Percentiles rank a stretch among this genome's conserved stretches.
phyloP scores from a whole-genome alignment of 2,797 vertebrate genomes.

The Odontamblyopus rebecca region DNA sequence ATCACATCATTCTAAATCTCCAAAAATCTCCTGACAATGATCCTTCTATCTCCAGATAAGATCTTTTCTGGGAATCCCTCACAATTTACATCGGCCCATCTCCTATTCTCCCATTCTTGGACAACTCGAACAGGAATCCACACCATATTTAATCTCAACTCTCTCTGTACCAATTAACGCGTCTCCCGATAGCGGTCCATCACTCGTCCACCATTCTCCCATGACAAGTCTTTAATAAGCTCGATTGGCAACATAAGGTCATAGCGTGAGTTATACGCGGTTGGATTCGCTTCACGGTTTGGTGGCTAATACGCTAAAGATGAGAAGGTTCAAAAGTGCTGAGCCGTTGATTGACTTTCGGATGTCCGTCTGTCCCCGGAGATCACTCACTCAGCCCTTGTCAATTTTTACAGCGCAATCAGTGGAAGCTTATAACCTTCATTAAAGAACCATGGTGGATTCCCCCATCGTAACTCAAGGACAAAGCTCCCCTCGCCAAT shows the following conservation, averaged over 20 bases:
- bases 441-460: conserved; percentile 9
- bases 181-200: conserved; percentile 36
- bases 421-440: conserved; percentile 32
- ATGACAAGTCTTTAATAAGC: conserved; percentile 41
- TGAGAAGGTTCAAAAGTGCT: conserved; percentile 44
- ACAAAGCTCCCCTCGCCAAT: conserved; percentile 16
- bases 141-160: conserved; percentile 23
- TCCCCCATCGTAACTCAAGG: conserved; percentile 21
- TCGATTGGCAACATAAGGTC: conserved; percentile 22
- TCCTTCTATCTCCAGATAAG: conserved; percentile 40
- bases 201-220: conserved; percentile 28
- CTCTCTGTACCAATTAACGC: conserved; percentile 39
- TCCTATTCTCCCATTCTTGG: conserved; percentile 25
- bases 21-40: conserved; percentile 32
- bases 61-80: conserved; percentile 35
- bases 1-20: conserved; percentile 25
- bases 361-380: conserved; percentile 37
- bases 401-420: conserved; percentile 45
- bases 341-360: conserved; percentile 36
- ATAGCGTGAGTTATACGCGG: not conserved
- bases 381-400: conserved; percentile 28
- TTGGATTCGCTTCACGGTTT: conserved; percentile 15
- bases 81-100: conserved; percentile 10
- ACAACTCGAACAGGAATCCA: conserved; percentile 24
- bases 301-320: conserved; percentile 39